Evolutionary conservation across 2,888 invertebrate genomes (phyloP).

Genomic region (Diaprepes abbreviatus): DNA sequence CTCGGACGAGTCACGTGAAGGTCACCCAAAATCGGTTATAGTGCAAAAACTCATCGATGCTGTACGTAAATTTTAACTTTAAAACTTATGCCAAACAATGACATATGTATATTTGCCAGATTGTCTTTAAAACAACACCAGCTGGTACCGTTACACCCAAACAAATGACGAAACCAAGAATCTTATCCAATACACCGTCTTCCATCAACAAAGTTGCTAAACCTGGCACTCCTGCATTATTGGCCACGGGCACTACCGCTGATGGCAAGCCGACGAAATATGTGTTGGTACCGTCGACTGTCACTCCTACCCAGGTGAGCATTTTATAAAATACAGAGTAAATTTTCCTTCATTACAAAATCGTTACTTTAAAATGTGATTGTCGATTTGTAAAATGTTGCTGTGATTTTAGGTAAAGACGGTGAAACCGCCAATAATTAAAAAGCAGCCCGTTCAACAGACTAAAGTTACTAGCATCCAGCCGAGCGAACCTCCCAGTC

Average conservation of each 20-base stretch:
- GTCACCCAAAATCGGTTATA: no score
- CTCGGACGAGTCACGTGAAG: no score
- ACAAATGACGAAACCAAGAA: slow-evolving; percentile 18
- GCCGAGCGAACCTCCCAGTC: background rate
- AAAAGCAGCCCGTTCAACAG: slow-evolving; percentile 21
- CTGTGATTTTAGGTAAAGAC: slow-evolving; percentile 35
- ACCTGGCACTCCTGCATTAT: slow-evolving; percentile 26
- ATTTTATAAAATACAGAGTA: background rate
- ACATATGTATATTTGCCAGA: slow-evolving; percentile 20
- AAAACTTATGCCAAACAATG: background rate
- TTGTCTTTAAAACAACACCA: slow-evolving; percentile 41
- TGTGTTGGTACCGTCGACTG: slow-evolving; percentile 53
- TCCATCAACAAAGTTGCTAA: slow-evolving; percentile 4
- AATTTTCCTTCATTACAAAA: no score
- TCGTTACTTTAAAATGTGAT: no score
- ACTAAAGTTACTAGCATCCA: background rate
- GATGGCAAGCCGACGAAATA: slow-evolving; percentile 43
- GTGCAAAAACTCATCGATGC: no score
- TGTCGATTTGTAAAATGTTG: no score
- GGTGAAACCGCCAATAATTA: slow-evolving; percentile 19
- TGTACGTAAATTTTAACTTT: no score
- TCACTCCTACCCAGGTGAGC: slow-evolving; percentile 25
- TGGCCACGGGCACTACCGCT: slow-evolving; percentile 38
- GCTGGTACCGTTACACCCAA: slow-evolving; percentile 9
- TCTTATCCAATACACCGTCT: slow-evolving; percentile 7